Evolutionary conservation across 1,140 invertebrate species (phyloP).

Genomic region (Steinernema feltiae): DNA sequence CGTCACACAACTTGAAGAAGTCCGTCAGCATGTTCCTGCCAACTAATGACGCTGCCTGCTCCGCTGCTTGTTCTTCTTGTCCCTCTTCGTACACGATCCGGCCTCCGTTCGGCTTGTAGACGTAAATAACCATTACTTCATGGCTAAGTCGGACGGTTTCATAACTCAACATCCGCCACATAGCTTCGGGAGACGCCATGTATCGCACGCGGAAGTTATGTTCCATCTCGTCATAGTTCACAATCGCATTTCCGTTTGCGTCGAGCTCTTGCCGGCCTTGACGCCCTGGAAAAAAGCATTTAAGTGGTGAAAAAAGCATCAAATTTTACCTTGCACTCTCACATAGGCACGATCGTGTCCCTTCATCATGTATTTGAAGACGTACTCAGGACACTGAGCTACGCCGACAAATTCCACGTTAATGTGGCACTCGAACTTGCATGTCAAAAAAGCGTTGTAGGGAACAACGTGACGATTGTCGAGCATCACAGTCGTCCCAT

Average conservation of each 20-base stretch:
- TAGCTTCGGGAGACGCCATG: not conserved
- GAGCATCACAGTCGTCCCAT: not conserved
- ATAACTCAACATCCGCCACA: not conserved
- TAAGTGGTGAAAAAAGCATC: not conserved
- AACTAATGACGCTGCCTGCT: not conserved
- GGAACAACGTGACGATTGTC: not conserved
- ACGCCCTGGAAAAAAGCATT: not conserved
- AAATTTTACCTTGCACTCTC: not conserved
- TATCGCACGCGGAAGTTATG: not conserved
- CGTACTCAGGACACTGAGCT: not conserved
- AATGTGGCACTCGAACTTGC: not conserved
- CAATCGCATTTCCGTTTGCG: not conserved
- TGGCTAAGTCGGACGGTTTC: not conserved
- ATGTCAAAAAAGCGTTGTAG: not conserved
- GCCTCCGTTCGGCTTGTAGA: not conserved
- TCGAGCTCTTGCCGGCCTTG: not conserved
- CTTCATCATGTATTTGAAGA: not conserved
- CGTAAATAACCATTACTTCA: not conserved
- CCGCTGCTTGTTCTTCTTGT: not conserved
- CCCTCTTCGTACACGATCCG: not conserved
- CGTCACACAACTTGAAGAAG: not conserved
- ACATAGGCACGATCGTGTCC: not conserved
- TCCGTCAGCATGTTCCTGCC: not conserved
- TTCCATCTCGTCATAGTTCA: not conserved
- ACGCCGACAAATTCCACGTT: not conserved